These are phyloP conservation scores for Peromyscus eremicus DNA, from an alignment of 2,797 vertebrate genomes.

Conservation along the genomic window DNA sequence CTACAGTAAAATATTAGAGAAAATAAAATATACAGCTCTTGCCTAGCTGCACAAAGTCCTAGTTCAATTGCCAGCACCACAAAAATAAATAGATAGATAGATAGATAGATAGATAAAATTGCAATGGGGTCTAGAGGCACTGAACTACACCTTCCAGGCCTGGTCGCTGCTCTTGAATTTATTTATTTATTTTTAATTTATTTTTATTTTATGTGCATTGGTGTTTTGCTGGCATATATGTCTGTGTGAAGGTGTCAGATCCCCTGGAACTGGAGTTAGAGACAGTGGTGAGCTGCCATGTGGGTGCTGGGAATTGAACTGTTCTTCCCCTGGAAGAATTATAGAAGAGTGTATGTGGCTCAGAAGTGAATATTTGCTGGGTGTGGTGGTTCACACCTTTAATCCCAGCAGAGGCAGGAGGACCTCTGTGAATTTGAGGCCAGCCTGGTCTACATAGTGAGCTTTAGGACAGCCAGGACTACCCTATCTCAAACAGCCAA, in stretches of 20 bases:
- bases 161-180: neutral
- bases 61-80: neutral
- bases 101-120: neutral
- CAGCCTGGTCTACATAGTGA: neutral
- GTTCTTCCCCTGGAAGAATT: neutral
- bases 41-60: neutral
- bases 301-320: too few relatives aligned
- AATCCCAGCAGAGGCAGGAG: neutral
- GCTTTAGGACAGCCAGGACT: neutral
- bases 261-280: too few relatives aligned
- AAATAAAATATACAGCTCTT: neutral
- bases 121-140: neutral
- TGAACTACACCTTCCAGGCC: neutral
- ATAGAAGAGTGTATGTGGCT: neutral
- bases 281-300: too few relatives aligned
- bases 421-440: neutral
- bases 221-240: too few relatives aligned
- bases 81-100: neutral
- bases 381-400: neutral
- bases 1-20: neutral
- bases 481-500: neutral
- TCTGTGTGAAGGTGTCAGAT: too few relatives aligned
- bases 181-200: too few relatives aligned
- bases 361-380: neutral
- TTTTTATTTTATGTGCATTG: too few relatives aligned